Percentiles rank a stretch among this genome's conserved stretches.
These are phyloP conservation scores for Chinchilla lanigera DNA, from an alignment of 2,113 vertebrate genomes.

Conservation along the genomic window DNA sequence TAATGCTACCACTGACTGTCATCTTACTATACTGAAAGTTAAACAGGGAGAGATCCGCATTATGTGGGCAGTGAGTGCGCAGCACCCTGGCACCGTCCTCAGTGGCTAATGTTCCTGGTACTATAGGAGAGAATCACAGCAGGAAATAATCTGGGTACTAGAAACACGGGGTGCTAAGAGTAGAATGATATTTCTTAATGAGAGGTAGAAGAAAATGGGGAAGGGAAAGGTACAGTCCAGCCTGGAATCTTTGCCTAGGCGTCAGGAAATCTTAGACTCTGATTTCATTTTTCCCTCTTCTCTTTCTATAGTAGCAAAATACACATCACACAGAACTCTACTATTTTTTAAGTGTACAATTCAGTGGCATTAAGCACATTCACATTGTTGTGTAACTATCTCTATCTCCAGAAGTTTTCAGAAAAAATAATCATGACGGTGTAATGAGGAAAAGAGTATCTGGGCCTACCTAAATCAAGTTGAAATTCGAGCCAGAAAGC, in stretches of 20 bases:
- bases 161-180: background rate
- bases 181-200: background rate
- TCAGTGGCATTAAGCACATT: background rate
- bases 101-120: background rate
- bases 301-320: background rate
- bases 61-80: background rate
- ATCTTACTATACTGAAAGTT: background rate
- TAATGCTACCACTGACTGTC: background rate
- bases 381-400: background rate
- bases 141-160: background rate
- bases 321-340: background rate
- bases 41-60: background rate
- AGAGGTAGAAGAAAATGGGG: background rate
- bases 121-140: background rate
- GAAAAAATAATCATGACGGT: background rate
- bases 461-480: constrained; percentile 6
- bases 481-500: background rate
- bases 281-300: background rate
- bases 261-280: constrained; percentile 21
- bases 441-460: background rate
- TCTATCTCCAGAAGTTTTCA: background rate
- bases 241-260: background rate
- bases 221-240: background rate
- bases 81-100: background rate
- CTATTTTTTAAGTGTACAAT: background rate